These are phyloP conservation scores for Apomyelois bistriatella DNA, from an alignment of 2,888 invertebrate species.

Conservation along the genomic window DNA sequence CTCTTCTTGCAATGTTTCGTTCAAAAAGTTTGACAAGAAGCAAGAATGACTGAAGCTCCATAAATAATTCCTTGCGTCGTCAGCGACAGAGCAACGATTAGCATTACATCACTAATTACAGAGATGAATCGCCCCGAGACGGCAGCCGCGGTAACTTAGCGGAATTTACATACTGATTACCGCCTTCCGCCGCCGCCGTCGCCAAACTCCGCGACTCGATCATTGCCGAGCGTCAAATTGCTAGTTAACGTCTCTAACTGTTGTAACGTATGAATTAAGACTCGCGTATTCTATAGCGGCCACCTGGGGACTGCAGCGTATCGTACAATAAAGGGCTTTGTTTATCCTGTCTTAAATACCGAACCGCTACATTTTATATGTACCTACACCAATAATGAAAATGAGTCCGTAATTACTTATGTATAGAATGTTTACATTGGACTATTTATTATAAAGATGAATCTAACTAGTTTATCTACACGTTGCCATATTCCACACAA, in stretches of 20 bases:
- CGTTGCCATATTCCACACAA: too few relatives aligned
- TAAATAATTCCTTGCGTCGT: slow-evolving; percentile 23
- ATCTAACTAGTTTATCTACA: too few relatives aligned
- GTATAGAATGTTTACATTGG: too few relatives aligned
- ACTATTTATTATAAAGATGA: too few relatives aligned
- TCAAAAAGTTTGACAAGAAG: background rate
- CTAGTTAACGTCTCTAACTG: background rate
- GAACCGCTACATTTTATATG: too few relatives aligned
- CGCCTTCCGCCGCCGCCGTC: too few relatives aligned
- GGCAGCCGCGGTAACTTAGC: slow-evolving; percentile 23
- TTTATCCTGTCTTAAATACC: too few relatives aligned
- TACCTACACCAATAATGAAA: too few relatives aligned
- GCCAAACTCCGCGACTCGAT: slow-evolving; percentile 16
- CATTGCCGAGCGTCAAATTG: background rate
- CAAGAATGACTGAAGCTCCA: background rate
- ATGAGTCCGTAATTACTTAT: too few relatives aligned
- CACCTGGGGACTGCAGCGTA: too few relatives aligned
- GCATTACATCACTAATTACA: slow-evolving; percentile 31
- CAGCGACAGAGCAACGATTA: slow-evolving; percentile 26
- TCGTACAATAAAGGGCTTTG: too few relatives aligned
- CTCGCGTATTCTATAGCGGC: too few relatives aligned
- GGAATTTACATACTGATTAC: slow-evolving; percentile 31
- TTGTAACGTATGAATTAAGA: background rate
- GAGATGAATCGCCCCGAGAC: slow-evolving; percentile 18
- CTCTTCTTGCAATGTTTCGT: background rate